Evolutionary conservation across 2,797 vertebrate species (phyloP), one percentile per base, ranked within the genome.

Genomic region (Alauda arvensis): DNA sequence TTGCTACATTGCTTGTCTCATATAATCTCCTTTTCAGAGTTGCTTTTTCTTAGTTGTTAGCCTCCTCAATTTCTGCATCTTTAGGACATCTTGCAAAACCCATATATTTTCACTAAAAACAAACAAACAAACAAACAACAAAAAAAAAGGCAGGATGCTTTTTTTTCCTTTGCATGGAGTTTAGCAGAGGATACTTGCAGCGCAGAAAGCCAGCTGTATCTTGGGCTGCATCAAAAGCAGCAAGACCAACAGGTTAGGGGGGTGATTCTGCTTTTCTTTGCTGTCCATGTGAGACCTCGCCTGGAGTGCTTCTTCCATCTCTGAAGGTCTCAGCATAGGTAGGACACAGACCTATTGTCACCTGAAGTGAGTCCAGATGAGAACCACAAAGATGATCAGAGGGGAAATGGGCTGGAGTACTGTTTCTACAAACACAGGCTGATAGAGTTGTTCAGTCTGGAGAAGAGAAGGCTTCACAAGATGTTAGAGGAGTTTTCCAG

Each of bases 171-270:
- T 79, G 3, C 7, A 13, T 59, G 39, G 33, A 33, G 14, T 26
- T 52, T 34, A 23, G 10, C 5, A 43, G 20, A 9, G 4, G 6
- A 7, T 12, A 8, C 8, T 39, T 59, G 33, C 24, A 65, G 12
- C 7, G 14, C 59, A 40, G 59, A 29, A 65, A 52, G 7, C 8
- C 24, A 45, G 3, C 33, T 40, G 8, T 9, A 4, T 71, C n/a
- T 33, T 57, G 52, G n/a, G 28, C 16, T 85, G 28, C 45, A 52
- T 26, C 18, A 18, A 66, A 46, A 66, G 12, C 26, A 66, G 7
- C 0, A 0, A 4, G 25, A 25, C 2, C 52, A 65, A 8, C 16
- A 31, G 20, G 18, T 40, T 12, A 4, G 14, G 25, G 28, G 17
- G 4, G 8, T 31, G 33, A 40, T 46, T 52, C 39, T 59, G 17